Evolutionary conservation across 1,140 invertebrate genomes (phyloP).

Genomic region (Bombus difficillimus): DNA sequence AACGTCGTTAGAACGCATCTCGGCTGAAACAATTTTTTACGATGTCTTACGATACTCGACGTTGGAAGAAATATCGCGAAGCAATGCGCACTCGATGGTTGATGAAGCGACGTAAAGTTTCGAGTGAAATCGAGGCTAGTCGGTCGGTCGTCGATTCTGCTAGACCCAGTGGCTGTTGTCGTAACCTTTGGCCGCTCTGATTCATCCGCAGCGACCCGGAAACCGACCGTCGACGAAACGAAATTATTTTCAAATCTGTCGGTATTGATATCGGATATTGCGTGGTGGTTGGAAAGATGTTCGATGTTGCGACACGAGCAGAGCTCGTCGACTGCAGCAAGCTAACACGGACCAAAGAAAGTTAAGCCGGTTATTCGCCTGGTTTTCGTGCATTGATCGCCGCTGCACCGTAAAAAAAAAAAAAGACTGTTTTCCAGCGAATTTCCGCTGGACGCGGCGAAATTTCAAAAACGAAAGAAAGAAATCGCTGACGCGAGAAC

Average conservation of each 20-base stretch:
- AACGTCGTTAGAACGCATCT: not conserved
- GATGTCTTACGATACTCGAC: not conserved
- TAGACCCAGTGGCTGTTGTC: not conserved
- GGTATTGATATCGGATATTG: conserved; percentile 65
- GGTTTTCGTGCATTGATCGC: conserved; percentile 7
- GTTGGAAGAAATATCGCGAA: not conserved
- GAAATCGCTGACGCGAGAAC: conserved; percentile 25
- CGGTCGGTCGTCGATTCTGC: not conserved
- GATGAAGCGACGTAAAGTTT: not conserved
- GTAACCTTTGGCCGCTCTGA: conserved; percentile 2
- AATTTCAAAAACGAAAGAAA: conserved; percentile 15
- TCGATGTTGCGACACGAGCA: not conserved
- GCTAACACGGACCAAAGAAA: not conserved
- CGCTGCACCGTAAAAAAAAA: not conserved
- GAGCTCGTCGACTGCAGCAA: too few relatives aligned
- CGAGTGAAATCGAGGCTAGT: not conserved
- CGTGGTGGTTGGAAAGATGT: not conserved
- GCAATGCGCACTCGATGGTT: not conserved
- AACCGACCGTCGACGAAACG: conserved; percentile 53
- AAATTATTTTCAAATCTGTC: conserved; percentile 71
- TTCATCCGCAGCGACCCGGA: conserved; percentile 48
- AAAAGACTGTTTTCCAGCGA: conserved; percentile 14
- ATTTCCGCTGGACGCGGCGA: not conserved
- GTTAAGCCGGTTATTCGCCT: conserved; percentile 23
- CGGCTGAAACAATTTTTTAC: not conserved